phyloP scores from a whole-genome alignment of 1,140 invertebrate species.

The Brachionus plicatilis region DNA sequence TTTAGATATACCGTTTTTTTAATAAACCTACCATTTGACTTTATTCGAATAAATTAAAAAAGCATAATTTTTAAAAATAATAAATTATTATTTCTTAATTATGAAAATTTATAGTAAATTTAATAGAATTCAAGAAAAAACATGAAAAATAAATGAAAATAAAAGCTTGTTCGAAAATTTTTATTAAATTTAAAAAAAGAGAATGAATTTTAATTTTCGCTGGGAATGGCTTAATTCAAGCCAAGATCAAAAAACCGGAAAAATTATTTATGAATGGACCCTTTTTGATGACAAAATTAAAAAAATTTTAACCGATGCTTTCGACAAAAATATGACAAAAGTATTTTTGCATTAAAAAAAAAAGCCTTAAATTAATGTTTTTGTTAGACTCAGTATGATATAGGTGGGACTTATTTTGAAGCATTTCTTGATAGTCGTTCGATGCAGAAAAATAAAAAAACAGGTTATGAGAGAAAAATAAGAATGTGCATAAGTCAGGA shows the following conservation, averaged over 20 bases:
- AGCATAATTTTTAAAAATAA: not conserved
- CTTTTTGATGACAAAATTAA: not conserved
- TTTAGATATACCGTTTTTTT: not conserved
- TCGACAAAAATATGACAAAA: not conserved
- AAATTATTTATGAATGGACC: not conserved
- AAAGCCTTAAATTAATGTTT: not conserved
- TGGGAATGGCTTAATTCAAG: constrained; percentile 15
- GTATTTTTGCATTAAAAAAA: not conserved
- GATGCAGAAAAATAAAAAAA: not conserved
- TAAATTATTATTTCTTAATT: not conserved
- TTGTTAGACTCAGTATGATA: not conserved
- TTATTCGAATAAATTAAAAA: too few relatives aligned
- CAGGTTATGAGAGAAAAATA: not conserved
- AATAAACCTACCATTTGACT: not conserved
- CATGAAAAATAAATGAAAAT: not conserved
- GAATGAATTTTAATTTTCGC: not conserved
- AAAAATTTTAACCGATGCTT: not conserved
- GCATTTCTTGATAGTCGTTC: not conserved
- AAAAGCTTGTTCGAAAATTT: not conserved
- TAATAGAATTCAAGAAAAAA: not conserved
- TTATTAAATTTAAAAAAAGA: not conserved
- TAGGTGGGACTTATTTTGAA: constrained; percentile 1
- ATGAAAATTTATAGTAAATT: not conserved
- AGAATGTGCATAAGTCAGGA: not conserved
- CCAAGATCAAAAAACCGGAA: not conserved